phyloP scores from a whole-genome alignment of 2,113 vertebrate genomes.

The Sula dactylatra region DNA sequence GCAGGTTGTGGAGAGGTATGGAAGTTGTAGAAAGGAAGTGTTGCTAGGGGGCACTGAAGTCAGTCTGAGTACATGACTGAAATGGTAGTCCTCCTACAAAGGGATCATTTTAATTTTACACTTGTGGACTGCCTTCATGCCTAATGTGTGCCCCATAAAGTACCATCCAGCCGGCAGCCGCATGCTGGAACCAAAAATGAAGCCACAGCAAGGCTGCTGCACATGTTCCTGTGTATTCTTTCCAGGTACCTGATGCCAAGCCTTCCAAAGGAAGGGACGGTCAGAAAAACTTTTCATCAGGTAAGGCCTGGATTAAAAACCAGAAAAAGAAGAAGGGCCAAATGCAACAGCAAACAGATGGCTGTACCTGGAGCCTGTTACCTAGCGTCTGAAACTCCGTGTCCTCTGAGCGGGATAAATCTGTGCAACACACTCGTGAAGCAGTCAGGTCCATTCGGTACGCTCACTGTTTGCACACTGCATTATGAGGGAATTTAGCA shows the following conservation, averaged over 20 bases:
- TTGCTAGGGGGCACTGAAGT: not conserved
- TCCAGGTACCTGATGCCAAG: not conserved
- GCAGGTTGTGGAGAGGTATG: not conserved
- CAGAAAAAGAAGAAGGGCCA: not conserved
- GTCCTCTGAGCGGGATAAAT: not conserved
- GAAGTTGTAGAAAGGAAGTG: not conserved
- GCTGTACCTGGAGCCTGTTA: not conserved
- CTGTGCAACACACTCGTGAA: rapidly evolving
- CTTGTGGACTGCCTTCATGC: not conserved
- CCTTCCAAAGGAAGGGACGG: not conserved
- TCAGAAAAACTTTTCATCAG: not conserved
- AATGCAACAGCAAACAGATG: not conserved
- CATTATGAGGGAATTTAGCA: not conserved
- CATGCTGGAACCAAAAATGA: not conserved
- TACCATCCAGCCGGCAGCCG: not conserved
- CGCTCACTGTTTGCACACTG: not conserved
- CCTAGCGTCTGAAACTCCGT: not conserved
- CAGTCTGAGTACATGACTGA: not conserved
- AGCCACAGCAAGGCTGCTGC: not conserved
- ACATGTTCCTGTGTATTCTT: not conserved
- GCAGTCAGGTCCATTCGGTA: not conserved
- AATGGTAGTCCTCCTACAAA: not conserved
- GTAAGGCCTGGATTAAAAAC: not conserved
- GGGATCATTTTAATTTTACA: not conserved
- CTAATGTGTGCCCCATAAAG: not conserved